Evolutionary conservation across 2,113 vertebrate species (phyloP).

Genomic region (Glaucomys volans): DNA sequence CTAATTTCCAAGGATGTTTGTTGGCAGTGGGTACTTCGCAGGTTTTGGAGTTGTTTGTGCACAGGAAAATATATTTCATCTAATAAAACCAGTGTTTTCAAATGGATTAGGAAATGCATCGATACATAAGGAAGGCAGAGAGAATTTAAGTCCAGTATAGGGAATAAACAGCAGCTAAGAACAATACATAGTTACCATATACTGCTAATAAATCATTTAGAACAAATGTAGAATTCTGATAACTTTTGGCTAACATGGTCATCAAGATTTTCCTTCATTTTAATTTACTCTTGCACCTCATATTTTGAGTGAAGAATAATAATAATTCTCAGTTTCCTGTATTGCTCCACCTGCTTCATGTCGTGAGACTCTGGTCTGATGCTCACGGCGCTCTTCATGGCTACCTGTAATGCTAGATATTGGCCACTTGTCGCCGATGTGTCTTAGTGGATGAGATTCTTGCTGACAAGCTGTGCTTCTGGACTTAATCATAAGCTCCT

Average conservation of each 20-base stretch:
- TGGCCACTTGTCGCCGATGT: rapidly evolving
- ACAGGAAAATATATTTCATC: not conserved
- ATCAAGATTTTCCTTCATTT: not conserved
- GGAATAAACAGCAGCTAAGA: not conserved
- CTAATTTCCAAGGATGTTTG: not conserved
- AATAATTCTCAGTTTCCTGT: not conserved
- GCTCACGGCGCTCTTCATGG: not conserved
- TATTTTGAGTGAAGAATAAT: not conserved
- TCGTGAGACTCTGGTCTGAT: not conserved
- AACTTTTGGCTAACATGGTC: not conserved
- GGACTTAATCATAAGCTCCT: not conserved
- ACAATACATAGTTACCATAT: not conserved
- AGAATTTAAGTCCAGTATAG: not conserved
- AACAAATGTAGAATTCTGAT: not conserved
- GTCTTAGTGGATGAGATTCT: not conserved
- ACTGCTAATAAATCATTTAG: not conserved
- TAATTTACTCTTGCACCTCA: not conserved
- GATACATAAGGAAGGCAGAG: not conserved
- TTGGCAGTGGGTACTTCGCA: not conserved
- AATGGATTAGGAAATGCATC: not conserved
- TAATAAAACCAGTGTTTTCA: not conserved
- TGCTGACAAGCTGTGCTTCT: not conserved
- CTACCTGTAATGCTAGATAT: rapidly evolving
- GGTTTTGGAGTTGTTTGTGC: not conserved
- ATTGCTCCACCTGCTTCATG: not conserved